Evolutionary conservation across 1,140 invertebrate species (phyloP), one percentile per base, ranked within the genome.

Genomic region (Drosophila micromelanica): DNA sequence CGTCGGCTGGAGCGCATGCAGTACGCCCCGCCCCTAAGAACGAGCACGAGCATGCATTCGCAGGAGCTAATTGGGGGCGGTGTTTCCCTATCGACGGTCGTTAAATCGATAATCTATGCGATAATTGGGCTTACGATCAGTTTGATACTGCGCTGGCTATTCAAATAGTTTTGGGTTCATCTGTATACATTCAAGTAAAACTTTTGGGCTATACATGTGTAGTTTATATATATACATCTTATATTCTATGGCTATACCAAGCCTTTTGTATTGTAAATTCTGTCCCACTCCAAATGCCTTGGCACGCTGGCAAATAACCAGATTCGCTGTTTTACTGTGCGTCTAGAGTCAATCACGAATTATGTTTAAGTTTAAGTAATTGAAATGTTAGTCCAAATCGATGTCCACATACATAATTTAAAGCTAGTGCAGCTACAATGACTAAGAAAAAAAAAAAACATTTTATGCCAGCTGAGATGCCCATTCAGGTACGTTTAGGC

Each of bases 1-100:
- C 57, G 64, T 20, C 78, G 81, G 5, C 54, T 92, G 45, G 90
- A 92, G 8, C 78, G 90, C 1, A 78, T 92, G 27, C 90, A 91
- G 61, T 92, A 80, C 49, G 76, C 90, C 5, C 90, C 90, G 3
- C 40, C 68, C 43, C 15, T 42, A 8, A 52, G 38, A 38, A 42
- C 13, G 27, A 7, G n/a, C n/a, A n/a, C 65, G 9, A 65, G 42
- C 37, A 27, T n/a, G n/a, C 43, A 42, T 15, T 54, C 79, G n/a
- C 46, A 64, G 17, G 45, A 68, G 5, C 32, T 79, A 1, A 35
- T 80, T 32, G 76, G 70, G 15, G 78, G 73, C 9, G 79, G 73
- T 6, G 62, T 89, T 7, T 76, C 84, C 12, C 67, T 70, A 27
- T 62, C 69, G 27, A 80, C 65, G 30, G 84, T 89, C 12, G 30